These are phyloP conservation scores for Balearica regulorum DNA, from an alignment of 2,797 vertebrate species.

Conservation along the genomic window DNA sequence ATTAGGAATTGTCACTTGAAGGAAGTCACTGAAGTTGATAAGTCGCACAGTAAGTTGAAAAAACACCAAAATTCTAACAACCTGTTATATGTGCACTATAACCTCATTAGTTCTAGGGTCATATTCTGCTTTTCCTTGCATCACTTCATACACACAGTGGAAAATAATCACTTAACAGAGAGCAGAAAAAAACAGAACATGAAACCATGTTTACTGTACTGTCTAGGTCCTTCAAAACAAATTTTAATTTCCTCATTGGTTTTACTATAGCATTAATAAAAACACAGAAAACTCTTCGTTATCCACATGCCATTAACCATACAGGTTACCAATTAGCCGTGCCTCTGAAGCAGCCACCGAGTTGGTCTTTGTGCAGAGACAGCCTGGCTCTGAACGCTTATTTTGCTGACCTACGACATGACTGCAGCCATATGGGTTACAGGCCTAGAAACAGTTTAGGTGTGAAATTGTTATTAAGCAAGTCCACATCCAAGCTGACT, in stretches of 20 bases:
- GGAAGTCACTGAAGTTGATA: not conserved
- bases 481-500: not conserved
- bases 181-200: not conserved
- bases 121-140: not conserved
- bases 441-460: not conserved
- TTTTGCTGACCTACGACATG: accelerated
- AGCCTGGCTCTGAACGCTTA: not conserved
- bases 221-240: not conserved
- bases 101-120: not conserved
- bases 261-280: not conserved
- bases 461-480: not conserved
- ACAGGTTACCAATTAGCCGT: not conserved
- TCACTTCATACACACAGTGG: not conserved
- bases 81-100: not conserved
- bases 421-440: not conserved
- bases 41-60: not conserved
- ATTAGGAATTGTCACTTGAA: not conserved
- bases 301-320: not conserved
- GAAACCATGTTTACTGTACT: not conserved
- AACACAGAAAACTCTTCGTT: not conserved
- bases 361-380: not conserved
- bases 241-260: not conserved
- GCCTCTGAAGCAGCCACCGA: not conserved
- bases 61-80: not conserved
- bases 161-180: not conserved